A percentile compares a stretch with the other conserved stretches of the same genome.
Evolutionary conservation across 2,888 invertebrate species (phyloP).

Genomic region (Agonopterix heracliana): DNA sequence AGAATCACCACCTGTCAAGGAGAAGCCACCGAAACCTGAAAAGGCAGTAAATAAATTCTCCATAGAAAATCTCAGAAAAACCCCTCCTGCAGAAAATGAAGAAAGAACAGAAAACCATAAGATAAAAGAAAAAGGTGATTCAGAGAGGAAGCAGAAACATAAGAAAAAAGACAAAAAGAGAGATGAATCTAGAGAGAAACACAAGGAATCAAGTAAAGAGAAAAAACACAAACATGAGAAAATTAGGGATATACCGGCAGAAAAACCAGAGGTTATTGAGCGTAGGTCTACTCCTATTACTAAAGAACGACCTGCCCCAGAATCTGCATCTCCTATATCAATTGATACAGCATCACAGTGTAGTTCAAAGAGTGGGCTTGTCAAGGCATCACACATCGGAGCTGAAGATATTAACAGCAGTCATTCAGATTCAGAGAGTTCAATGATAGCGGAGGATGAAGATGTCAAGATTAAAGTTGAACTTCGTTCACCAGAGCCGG

Average conservation of each 20-base stretch:
- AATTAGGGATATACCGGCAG: conserved; percentile 58
- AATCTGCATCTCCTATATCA: conserved; percentile 66
- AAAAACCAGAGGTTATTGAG: conserved; percentile 68
- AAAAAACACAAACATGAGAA: conserved; percentile 76
- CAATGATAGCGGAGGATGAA: conserved; percentile 60
- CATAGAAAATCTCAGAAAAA: conserved; percentile 66
- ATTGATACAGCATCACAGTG: conserved; percentile 70
- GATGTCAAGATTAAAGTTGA: conserved; percentile 54
- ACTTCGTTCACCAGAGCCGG: conserved; percentile 48
- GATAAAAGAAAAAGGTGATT: conserved; percentile 68
- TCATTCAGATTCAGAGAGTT: conserved; percentile 62
- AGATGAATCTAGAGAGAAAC: conserved; percentile 78
- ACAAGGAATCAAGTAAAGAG: conserved; percentile 72
- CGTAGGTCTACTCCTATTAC: conserved; percentile 55
- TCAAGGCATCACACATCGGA: conserved; percentile 47
- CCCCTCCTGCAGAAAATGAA: conserved; percentile 55
- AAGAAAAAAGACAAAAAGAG: conserved; percentile 81
- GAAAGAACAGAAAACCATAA: conserved; percentile 54
- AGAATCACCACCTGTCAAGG: conserved; percentile 50
- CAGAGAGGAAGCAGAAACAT: conserved; percentile 76
- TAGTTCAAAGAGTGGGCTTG: conserved; percentile 65
- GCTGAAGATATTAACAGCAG: conserved; percentile 58
- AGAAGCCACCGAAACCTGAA: conserved; percentile 54
- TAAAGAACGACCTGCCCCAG: conserved; percentile 55
- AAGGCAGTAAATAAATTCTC: conserved; percentile 65